These are phyloP conservation scores for Cherax destructor DNA, from an alignment of 1,140 invertebrate species.

Conservation along the genomic window DNA sequence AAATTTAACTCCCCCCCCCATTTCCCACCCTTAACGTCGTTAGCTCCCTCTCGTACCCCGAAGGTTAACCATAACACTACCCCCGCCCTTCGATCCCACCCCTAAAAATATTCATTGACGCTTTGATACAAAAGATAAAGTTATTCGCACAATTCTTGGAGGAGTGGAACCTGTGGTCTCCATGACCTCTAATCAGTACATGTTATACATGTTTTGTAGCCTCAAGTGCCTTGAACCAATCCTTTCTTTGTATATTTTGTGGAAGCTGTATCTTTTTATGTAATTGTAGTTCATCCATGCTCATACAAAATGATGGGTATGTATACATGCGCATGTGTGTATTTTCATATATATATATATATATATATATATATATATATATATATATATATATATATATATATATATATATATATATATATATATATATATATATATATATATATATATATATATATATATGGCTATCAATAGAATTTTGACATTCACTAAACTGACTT, in stretches of 20 bases:
- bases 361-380: too few relatives aligned
- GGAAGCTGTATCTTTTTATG: constrained; percentile 13
- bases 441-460: neutral
- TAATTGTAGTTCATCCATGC: neutral
- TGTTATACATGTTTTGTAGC: constrained; percentile 20
- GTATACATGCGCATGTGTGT: neutral
- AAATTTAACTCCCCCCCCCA: neutral
- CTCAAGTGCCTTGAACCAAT: neutral
- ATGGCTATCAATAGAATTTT: constrained; percentile 11
- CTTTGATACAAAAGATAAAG: neutral
- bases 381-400: too few relatives aligned
- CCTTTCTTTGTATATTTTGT: neutral
- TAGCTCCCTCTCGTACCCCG: neutral
- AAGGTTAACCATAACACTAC: too few relatives aligned
- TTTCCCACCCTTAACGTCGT: neutral
- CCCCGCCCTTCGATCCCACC: neutral
- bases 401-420: neutral
- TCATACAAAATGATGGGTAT: neutral
- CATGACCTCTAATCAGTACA: neutral
- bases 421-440: neutral
- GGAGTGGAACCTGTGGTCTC: constrained; percentile 5
- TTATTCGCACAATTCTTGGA: constrained; percentile 29
- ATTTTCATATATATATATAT: neutral
- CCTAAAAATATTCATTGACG: neutral
- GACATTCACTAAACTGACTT: neutral